Evolutionary conservation across 1,140 invertebrate species (phyloP), one percentile per base, ranked within the genome.

Genomic region (Heliconius hewitsoni): DNA sequence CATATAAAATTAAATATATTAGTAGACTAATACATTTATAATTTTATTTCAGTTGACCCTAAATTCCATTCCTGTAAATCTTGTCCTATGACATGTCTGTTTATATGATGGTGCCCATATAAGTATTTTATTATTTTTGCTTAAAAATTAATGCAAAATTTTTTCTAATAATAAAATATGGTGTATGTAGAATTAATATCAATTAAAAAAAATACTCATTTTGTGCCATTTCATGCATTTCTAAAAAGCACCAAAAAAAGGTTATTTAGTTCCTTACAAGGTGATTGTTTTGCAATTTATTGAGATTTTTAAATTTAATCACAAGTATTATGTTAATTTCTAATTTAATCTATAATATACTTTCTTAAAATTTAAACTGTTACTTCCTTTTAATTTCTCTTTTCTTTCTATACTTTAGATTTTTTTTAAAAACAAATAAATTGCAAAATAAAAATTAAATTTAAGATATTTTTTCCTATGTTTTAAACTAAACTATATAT

Each of bases 151-250:
- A 57, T 57, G 8, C 23, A 57, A 57, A 3, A 3, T 23, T n/a
- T 2, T 57, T 57, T 9, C 3, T 8, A 57, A 9, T 23, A 23
- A 9, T 23, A 57, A 9, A 57, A 57, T 57, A 57, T n/a, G 18
- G 6, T 52, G 50, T 52, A 52, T 18, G 18, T 16, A 46, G 13
- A n/a, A 8, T n/a, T 55, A 55, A 55, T 55, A 55, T 55, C n/a
- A 2, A 23, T 60, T 57, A 1, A 16, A 19, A 50, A 52, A 52
- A 66, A 66, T 66, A 66, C 60, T 66, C 60, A 66, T 27, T 30
- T 30, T 30, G 60, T 66, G 60, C 60, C 60, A 66, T 66, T 30
- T 66, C 27, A 30, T 66, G 55, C 55, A 60, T 60, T 60, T 60
- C 9, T 23, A 27, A 13, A 27, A 66, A 66, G 9, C 27, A 66